A percentile compares a stretch with the other conserved stretches of the same genome.
Conservation (phyloP, 2,888 invertebrate genomes). For the Camptogramma bilineatum region DNA sequence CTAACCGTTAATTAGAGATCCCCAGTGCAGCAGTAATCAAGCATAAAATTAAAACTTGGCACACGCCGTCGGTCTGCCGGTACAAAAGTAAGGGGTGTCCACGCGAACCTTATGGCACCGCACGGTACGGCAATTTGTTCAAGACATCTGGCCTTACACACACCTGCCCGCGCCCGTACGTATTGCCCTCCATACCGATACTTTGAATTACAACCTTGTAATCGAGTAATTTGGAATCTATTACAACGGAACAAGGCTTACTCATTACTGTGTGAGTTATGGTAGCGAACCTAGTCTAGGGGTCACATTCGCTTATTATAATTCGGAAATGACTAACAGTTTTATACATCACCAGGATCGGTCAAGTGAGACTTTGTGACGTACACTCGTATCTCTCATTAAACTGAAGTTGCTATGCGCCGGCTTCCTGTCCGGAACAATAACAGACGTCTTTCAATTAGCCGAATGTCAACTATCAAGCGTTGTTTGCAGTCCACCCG, state of each 20-base stretch:
- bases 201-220: conserved; percentile 33
- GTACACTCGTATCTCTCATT: conserved; percentile 63
- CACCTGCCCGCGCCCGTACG: conserved; percentile 76
- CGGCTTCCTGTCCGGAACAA: conserved; percentile 57
- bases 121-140: conserved; percentile 77
- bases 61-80: conserved; percentile 74
- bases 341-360: conserved; percentile 66
- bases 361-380: conserved; percentile 72
- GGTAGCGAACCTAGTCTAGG: conserved; percentile 76
- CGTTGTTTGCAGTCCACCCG: conserved; percentile 63
- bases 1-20: conserved; percentile 78
- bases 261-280: conserved; percentile 44
- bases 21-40: conserved; percentile 77
- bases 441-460: conserved; percentile 75
- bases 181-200: conserved; percentile 68
- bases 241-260: conserved; percentile 50
- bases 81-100: conserved; percentile 75
- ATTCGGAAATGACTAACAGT: conserved; percentile 82
- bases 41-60: conserved; percentile 85
- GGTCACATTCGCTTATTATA: conserved; percentile 75
- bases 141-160: conserved; percentile 83
- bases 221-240: conserved; percentile 40
- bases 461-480: conserved; percentile 58
- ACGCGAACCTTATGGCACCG: conserved; percentile 81
- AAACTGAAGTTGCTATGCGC: conserved; percentile 52